These are phyloP conservation scores for Orthosia gothica DNA, from an alignment of 2,888 invertebrate genomes.

Conservation along the genomic window DNA sequence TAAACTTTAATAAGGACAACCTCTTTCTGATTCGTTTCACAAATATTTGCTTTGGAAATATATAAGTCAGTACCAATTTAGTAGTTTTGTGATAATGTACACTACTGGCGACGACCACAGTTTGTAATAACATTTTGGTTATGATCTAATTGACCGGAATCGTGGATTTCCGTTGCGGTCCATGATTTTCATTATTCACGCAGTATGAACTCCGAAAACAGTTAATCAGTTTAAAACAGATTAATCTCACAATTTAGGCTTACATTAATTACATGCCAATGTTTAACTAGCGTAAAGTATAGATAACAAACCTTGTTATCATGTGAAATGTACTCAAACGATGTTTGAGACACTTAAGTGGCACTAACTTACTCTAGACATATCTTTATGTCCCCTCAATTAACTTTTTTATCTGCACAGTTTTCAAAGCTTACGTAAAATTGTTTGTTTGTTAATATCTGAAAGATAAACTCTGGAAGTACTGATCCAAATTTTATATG, in stretches of 20 bases:
- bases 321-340: constrained; percentile 1
- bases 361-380: constrained; percentile 18
- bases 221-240: not conserved
- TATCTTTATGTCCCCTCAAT: constrained; percentile 22
- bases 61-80: not conserved
- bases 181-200: constrained; percentile 24
- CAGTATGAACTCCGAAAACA: constrained; percentile 19
- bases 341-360: constrained; percentile 7
- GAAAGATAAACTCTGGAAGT: no score
- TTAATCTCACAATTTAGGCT: not conserved
- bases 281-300: constrained; percentile 12
- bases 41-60: constrained; percentile 1
- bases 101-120: constrained; percentile 2
- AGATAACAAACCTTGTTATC: constrained; percentile 13
- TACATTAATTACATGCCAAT: constrained; percentile 10
- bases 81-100: not conserved
- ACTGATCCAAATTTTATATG: no score
- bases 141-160: constrained; percentile 10
- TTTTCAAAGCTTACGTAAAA: not conserved
- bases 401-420: not conserved
- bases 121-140: constrained; percentile 1
- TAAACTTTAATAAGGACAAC: no score
- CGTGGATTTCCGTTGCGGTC: constrained; percentile 19
- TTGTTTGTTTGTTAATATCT: not conserved
- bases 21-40: not conserved